Percentiles rank a stretch among this genome's conserved stretches.
phyloP scores from a whole-genome alignment of 2,113 vertebrate genomes.

The Nansenia antarctica region DNA sequence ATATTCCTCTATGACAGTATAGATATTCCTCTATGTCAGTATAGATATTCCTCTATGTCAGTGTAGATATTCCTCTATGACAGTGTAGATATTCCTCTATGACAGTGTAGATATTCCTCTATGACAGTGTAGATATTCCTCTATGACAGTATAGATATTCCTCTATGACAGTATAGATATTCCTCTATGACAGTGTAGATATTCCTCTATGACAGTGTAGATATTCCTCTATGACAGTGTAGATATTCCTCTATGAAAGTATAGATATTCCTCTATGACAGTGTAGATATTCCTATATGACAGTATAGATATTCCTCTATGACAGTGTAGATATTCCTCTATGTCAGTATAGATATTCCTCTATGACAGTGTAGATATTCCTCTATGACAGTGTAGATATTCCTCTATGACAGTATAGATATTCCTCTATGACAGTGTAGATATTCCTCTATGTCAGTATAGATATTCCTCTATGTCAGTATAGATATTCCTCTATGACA shows the following conservation, averaged over 20 bases:
- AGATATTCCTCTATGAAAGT: too few species aligned
- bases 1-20: background rate
- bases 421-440: background rate
- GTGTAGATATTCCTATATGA: background rate
- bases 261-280: background rate
- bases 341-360: background rate
- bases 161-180: background rate
- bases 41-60: background rate
- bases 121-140: background rate
- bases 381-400: too few species aligned
- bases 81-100: background rate
- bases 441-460: background rate
- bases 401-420: too few species aligned
- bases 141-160: background rate
- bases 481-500: background rate
- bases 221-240: too few species aligned
- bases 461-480: background rate
- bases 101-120: background rate
- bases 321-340: background rate
- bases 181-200: background rate
- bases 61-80: background rate
- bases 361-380: background rate
- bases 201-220: background rate
- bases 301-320: background rate
- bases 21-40: background rate